Conservation (phyloP, 2,113 vertebrate genomes). For the Mystacornis crossleyi region DNA sequence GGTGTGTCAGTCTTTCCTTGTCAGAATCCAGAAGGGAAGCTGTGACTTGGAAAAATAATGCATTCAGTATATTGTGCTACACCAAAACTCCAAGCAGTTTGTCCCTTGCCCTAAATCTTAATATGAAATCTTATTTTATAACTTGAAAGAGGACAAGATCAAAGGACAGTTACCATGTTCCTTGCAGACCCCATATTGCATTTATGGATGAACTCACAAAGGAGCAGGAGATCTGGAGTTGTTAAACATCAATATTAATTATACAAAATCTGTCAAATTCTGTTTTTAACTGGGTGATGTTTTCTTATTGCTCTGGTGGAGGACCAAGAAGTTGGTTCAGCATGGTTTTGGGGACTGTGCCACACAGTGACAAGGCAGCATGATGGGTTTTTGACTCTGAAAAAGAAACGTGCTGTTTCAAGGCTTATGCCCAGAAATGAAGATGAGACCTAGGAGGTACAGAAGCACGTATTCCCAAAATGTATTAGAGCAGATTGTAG, state of each 20-base stretch:
- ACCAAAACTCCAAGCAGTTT: conserved; percentile 17
- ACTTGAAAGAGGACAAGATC: neutral
- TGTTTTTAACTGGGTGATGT: neutral
- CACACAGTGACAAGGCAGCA: fast-evolving
- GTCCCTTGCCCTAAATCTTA: neutral
- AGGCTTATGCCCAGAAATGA: neutral
- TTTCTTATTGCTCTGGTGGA: neutral
- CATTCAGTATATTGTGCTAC: conserved; percentile 33
- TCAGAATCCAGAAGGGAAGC: conserved; percentile 25
- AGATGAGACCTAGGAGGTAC: neutral
- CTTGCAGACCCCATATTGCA: conserved; percentile 24
- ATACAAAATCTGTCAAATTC: conserved; percentile 29
- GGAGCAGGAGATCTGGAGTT: conserved; percentile 26
- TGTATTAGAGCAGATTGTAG: neutral
- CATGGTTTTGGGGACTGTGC: neutral
- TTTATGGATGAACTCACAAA: conserved; percentile 61
- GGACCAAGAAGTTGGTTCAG: neutral
- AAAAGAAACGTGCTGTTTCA: neutral
- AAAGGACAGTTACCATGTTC: neutral
- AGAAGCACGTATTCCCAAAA: neutral
- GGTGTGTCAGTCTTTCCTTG: conserved; percentile 49
- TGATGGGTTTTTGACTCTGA: neutral
- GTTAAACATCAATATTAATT: conserved; percentile 57
- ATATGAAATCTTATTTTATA: conserved; percentile 39
- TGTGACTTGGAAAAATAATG: conserved; percentile 64